Percentiles rank a stretch among this genome's conserved stretches.
Evolutionary conservation across 2,888 invertebrate genomes (phyloP).

Genomic region (Drosophila tanythrix): DNA sequence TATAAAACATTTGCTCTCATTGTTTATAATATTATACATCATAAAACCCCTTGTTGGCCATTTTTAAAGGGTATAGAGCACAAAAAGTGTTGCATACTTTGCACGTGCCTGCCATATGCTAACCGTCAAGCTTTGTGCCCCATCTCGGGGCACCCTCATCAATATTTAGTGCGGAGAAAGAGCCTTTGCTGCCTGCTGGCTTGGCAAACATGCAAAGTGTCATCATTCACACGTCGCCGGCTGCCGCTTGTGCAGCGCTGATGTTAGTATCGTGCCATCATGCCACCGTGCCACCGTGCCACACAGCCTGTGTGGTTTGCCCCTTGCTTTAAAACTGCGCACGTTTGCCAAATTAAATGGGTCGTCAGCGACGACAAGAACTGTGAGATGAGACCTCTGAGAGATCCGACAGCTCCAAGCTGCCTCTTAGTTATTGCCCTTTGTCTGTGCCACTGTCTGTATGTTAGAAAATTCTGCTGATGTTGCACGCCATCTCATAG

Average conservation of each 20-base stretch:
- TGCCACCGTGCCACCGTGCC: neutral
- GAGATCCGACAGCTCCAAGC: constrained; percentile 10
- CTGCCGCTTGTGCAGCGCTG: constrained; percentile 26
- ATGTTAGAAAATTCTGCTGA: constrained; percentile 71
- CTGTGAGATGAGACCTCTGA: constrained; percentile 27
- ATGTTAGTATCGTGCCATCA: constrained; percentile 9
- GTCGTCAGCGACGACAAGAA: constrained; percentile 62
- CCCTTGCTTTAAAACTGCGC: constrained; percentile 74
- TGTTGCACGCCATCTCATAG: constrained; percentile 69
- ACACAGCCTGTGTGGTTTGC: constrained; percentile 37
- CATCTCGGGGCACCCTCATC: constrained; percentile 65
- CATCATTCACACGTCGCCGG: constrained; percentile 80
- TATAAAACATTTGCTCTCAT: too few species aligned
- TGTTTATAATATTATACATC: too few species aligned
- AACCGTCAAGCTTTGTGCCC: constrained; percentile 23
- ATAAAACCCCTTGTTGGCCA: too few species aligned
- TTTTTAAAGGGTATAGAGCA: neutral
- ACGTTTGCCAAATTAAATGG: constrained; percentile 82
- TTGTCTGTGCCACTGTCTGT: constrained; percentile 27
- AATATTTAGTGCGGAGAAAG: constrained; percentile 73
- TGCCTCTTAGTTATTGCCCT: constrained; percentile 60
- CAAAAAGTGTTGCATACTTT: constrained; percentile 76
- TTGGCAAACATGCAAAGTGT: constrained; percentile 81
- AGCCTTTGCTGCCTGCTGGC: constrained; percentile 55
- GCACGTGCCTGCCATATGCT: constrained; percentile 67